phyloP scores from a whole-genome alignment of 2,888 invertebrate genomes.

The Drosophila meridiana region DNA sequence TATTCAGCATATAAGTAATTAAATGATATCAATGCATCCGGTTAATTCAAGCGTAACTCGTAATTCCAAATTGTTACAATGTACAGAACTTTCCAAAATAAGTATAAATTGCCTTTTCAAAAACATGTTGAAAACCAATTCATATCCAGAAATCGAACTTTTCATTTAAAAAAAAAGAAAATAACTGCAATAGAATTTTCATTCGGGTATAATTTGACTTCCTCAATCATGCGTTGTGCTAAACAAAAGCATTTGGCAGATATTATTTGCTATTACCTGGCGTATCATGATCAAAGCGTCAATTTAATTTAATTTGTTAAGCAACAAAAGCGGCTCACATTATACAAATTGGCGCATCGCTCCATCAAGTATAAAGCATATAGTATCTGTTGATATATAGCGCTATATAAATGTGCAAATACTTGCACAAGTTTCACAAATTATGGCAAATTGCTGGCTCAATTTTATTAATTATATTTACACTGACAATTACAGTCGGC shows the following conservation, averaged over 20 bases:
- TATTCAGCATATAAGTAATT: no score
- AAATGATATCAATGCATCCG: no score
- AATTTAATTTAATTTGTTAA: conserved; percentile 30
- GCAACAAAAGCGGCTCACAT: conserved; percentile 31
- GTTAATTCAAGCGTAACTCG: no score
- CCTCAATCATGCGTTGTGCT: neutral
- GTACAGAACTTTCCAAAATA: no score
- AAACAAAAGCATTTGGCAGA: conserved; percentile 14
- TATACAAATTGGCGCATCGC: conserved; percentile 30
- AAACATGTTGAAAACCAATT: neutral
- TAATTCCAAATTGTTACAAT: no score
- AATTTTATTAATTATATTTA: conserved; percentile 69
- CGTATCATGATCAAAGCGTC: conserved; percentile 1
- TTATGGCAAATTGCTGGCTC: conserved; percentile 54
- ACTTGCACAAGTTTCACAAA: conserved; percentile 50
- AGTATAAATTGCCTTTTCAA: no score
- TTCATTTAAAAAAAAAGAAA: neutral
- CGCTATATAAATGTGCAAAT: conserved; percentile 49
- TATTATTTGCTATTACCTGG: conserved; percentile 1
- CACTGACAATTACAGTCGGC: conserved; percentile 42
- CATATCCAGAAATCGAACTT: no score
- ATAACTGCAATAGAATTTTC: neutral
- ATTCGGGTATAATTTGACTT: neutral
- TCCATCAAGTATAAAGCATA: conserved; percentile 11
- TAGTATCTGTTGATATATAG: neutral